Evolutionary conservation across 1,140 invertebrate species (phyloP).

Genomic region (Apocrypta bakeri): DNA sequence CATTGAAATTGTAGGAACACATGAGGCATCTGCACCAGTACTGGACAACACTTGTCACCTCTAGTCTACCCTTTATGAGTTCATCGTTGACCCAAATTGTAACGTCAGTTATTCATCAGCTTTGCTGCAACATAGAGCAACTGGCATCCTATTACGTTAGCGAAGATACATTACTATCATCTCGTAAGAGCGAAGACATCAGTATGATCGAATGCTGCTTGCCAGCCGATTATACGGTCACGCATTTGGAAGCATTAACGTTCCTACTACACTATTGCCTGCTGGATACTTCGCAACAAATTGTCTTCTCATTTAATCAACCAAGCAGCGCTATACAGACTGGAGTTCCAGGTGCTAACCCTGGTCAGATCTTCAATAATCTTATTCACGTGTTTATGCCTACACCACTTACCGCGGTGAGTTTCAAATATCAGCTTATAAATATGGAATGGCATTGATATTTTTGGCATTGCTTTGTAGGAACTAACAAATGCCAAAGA

Average conservation of each 20-base stretch:
- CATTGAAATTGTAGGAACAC: conserved; percentile 70
- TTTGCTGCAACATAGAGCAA: conserved; percentile 89
- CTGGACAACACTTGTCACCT: conserved; percentile 87
- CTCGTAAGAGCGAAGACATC: conserved; percentile 64
- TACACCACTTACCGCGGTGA: conserved; percentile 71
- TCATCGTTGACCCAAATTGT: conserved; percentile 84
- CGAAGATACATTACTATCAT: conserved; percentile 57
- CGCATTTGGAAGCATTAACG: conserved; percentile 87
- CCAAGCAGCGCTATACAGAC: conserved; percentile 72
- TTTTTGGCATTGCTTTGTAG: conserved; percentile 42
- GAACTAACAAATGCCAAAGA: conserved; percentile 62
- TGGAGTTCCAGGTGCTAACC: conserved; percentile 76
- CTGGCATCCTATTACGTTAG: conserved; percentile 74
- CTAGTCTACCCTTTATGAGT: conserved; percentile 84
- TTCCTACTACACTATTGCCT: conserved; percentile 91
- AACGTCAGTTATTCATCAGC: conserved; percentile 85
- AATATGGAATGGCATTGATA: neutral
- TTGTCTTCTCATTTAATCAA: conserved; percentile 78
- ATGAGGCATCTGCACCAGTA: conserved; percentile 85
- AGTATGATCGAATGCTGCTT: conserved; percentile 70
- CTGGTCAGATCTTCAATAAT: conserved; percentile 86
- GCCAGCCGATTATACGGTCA: conserved; percentile 88
- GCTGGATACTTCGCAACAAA: conserved; percentile 82
- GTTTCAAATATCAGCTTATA: conserved; percentile 9
- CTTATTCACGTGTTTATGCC: conserved; percentile 86